A percentile compares a stretch with the other conserved stretches of the same genome.
phyloP scores from a whole-genome alignment of 2,888 invertebrate genomes.

The Ophonus ardosiacus region DNA sequence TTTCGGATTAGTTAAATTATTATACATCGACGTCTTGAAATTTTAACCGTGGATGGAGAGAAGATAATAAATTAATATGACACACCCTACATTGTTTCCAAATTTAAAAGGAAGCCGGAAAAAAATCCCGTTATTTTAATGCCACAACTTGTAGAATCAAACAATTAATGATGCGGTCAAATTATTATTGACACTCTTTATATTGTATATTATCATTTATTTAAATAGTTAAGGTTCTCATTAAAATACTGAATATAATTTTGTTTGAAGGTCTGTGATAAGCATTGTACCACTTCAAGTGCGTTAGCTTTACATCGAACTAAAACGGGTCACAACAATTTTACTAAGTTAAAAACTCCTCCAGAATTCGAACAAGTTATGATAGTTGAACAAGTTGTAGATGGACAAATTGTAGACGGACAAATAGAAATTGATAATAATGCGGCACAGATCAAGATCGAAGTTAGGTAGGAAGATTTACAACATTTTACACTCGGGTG shows the following conservation, averaged over 20 bases:
- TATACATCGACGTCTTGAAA: too few species aligned
- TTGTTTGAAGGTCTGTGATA: conserved; percentile 59
- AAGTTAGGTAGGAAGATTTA: conserved; percentile 18
- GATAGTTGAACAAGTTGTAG: neutral
- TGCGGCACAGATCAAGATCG: conserved; percentile 5
- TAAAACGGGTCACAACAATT: conserved; percentile 57
- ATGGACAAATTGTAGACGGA: neutral
- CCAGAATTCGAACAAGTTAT: conserved; percentile 17
- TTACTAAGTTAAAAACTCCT: neutral
- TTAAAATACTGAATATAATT: neutral
- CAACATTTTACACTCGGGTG: neutral
- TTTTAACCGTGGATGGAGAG: too few species aligned
- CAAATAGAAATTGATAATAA: neutral
- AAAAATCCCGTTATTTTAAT: too few species aligned
- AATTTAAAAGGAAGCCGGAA: too few species aligned
- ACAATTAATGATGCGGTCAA: too few species aligned
- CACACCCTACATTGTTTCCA: too few species aligned
- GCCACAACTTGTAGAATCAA: too few species aligned
- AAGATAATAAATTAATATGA: too few species aligned
- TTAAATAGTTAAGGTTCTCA: too few species aligned
- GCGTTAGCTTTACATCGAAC: conserved; percentile 57
- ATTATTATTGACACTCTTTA: too few species aligned
- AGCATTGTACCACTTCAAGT: conserved; percentile 58
- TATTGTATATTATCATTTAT: neutral
- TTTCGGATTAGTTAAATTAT: too few species aligned